Base-by-base conservation (phyloP, 1,140 invertebrate species). In the Zaprionus kolodkinae region DNA sequence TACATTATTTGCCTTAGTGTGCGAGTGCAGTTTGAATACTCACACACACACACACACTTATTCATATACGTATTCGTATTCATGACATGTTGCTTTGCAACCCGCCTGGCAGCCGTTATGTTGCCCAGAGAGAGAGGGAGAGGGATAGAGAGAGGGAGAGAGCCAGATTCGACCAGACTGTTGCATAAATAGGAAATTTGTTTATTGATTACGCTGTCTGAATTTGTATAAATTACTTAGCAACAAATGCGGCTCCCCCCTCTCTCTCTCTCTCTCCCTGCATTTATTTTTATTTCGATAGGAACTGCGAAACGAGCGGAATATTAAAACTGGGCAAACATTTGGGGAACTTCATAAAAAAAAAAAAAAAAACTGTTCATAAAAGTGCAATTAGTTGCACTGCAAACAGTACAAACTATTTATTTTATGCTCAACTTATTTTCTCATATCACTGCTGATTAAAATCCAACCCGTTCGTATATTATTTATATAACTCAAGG, bases 121-220 rank as follows among this genome's bases (percentile, higher is more conserved):
- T 80, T 88, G 84, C 64, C 76, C 48, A 15, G 43, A 76, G 40
- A 63, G 33, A 33, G 60, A 36, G 4, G 6, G 12, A 40, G 10
- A 43, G 6, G 2, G n/a, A 40, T 6, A 11, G 0, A 3, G 15
- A 11, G 61, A 48, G 12, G 43, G 70, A 30, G 50, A 17, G 27
- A 48, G 48, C 30, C 62, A 57, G 55, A 60, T 35, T 68, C 50
- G 63, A 57, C 69, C 68, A 45, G 72, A 78, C 67, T 87, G 84
- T 87, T 87, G 84, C 84, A 88, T 87, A 87, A 87, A 87, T 88
- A 87, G 84, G 79, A 88, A 88, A 80, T 81, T 78, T 87, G 80
- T 87, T 87, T 87, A 88, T 87, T 88, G 84, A 87, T 87, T 87
- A 88, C 84, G 84, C 71, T 73, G 73, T 65, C 71, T 78, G 79